Percentiles rank a stretch among this genome's conserved stretches.
Conservation (phyloP, 2,888 invertebrate species). For the Hedya salicella region DNA sequence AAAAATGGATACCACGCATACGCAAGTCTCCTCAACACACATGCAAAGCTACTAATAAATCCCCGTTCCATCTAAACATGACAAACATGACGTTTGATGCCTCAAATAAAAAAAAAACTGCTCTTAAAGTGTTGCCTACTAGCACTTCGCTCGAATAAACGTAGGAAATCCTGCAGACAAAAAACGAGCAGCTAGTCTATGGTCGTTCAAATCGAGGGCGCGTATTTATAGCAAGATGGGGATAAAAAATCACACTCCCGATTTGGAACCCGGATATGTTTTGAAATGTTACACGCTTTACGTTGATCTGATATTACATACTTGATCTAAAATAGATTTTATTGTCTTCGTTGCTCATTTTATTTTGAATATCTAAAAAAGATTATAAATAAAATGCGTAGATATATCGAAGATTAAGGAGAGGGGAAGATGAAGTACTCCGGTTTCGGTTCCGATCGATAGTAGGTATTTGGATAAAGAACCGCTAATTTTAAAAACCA, state of each 20-base stretch:
- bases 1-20: too few species aligned
- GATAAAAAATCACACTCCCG: constrained; percentile 50
- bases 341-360: background rate
- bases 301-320: background rate
- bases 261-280: constrained; percentile 49
- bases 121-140: constrained; percentile 31
- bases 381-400: too few species aligned
- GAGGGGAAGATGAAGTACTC: too few species aligned
- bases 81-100: background rate
- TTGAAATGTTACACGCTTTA: constrained; percentile 23
- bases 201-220: constrained; percentile 35
- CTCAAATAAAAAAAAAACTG: background rate
- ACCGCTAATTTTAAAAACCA: too few species aligned
- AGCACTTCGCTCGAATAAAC: constrained; percentile 45
- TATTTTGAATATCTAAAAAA: too few species aligned
- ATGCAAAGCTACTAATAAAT: too few species aligned
- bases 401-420: too few species aligned
- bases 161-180: constrained; percentile 40
- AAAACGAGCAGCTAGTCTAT: constrained; percentile 39
- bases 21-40: too few species aligned
- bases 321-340: constrained; percentile 5
- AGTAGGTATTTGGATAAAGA: too few species aligned
- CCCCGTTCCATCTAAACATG: background rate
- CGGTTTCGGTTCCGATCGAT: too few species aligned
- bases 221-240: constrained; percentile 49